Percentiles rank a stretch among this genome's conserved stretches.
phyloP scores from a whole-genome alignment of 2,113 vertebrate genomes.

The Alethe castanea region DNA sequence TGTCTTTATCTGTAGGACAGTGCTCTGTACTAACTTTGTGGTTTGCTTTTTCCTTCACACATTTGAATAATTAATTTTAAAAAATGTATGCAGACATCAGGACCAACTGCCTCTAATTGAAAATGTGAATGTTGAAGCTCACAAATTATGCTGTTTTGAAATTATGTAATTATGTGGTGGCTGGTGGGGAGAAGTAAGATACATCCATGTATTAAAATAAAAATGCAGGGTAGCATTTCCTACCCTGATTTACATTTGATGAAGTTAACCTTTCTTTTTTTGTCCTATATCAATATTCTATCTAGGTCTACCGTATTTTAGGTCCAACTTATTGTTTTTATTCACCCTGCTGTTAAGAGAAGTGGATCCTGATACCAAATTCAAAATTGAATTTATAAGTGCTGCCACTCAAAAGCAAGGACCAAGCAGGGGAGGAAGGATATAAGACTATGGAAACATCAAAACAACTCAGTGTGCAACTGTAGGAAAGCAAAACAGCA shows the following conservation, averaged over 20 bases:
- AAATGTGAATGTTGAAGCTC: background rate
- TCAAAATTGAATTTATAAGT: background rate
- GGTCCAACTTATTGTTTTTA: background rate
- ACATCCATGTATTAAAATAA: background rate
- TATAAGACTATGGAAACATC: background rate
- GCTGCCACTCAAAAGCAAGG: background rate
- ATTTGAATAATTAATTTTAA: background rate
- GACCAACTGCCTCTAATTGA: background rate
- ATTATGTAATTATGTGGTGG: background rate
- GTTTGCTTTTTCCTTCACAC: background rate
- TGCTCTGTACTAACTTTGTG: rapidly evolving
- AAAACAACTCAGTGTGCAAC: background rate
- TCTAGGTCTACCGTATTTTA: background rate
- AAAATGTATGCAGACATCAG: background rate
- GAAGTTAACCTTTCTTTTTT: background rate
- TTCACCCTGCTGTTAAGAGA: background rate
- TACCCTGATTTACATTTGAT: background rate
- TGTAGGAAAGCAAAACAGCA: background rate
- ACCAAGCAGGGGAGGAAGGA: background rate
- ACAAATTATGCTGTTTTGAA: background rate
- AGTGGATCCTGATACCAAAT: background rate
- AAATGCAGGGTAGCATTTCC: background rate
- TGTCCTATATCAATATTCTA: background rate
- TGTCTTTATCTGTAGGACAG: background rate
- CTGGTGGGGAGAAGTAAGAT: background rate